Percentiles rank a stretch among this genome's conserved stretches.
These are phyloP conservation scores for Phyllotreta cruciferae DNA, from an alignment of 2,888 invertebrate species.

Conservation along the genomic window DNA sequence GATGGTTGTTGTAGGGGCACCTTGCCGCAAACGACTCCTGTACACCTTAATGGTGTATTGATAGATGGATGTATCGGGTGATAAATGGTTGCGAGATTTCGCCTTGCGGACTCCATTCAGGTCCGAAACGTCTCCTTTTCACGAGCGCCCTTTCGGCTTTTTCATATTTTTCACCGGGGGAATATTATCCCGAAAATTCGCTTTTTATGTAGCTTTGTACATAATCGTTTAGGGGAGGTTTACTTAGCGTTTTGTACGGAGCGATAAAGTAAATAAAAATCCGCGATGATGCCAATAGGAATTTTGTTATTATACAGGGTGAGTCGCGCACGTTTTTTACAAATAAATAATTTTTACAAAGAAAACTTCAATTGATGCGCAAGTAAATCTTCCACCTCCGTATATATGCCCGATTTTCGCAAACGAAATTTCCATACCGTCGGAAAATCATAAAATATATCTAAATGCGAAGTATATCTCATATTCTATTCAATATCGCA, in stretches of 20 bases:
- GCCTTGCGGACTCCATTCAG: constrained; percentile 44
- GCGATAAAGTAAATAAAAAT: too few relatives aligned
- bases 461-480: constrained; percentile 49
- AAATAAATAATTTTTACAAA: too few relatives aligned
- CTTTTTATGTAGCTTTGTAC: too few relatives aligned
- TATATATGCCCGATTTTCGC: constrained; percentile 3
- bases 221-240: too few relatives aligned
- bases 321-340: too few relatives aligned
- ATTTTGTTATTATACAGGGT: too few relatives aligned
- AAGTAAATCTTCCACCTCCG: constrained; percentile 12
- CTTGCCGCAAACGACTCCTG: constrained; percentile 45
- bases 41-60: constrained; percentile 50
- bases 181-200: constrained; percentile 48
- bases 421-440: constrained; percentile 4
- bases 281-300: too few relatives aligned
- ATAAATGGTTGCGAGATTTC: constrained; percentile 50
- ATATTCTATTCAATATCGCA: constrained; percentile 51
- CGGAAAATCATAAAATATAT: constrained; percentile 40
- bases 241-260: too few relatives aligned
- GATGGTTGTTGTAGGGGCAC: neutral
- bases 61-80: constrained; percentile 49
- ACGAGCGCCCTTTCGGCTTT: constrained; percentile 47
- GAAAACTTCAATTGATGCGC: neutral
- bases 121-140: constrained; percentile 46
- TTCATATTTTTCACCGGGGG: constrained; percentile 46